Percentiles rank a stretch among this genome's conserved stretches.
Conservation (phyloP, 2,113 vertebrate genomes). For the Rynchops niger region DNA sequence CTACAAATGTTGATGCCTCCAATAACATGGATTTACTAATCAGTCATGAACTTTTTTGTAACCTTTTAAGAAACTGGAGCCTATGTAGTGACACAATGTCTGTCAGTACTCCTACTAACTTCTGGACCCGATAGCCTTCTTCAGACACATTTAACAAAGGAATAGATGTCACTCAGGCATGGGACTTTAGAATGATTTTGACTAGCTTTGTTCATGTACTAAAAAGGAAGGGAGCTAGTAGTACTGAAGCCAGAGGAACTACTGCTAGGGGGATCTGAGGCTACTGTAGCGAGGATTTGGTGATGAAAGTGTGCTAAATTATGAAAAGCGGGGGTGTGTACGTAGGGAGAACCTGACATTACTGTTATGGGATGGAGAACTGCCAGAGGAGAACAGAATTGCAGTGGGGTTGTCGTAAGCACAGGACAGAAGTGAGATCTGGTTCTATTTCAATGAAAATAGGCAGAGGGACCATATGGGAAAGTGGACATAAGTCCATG, state of each 20-base stretch:
- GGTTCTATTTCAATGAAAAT: neutral
- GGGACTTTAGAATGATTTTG: neutral
- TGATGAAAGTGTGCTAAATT: neutral
- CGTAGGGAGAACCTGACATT: neutral
- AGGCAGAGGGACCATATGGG: neutral
- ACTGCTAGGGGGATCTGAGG: neutral
- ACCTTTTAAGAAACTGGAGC: neutral
- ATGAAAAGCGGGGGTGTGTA: neutral
- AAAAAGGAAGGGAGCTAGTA: neutral
- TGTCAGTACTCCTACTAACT: neutral
- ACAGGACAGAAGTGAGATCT: neutral
- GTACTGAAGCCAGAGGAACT: neutral
- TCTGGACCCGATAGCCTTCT: neutral
- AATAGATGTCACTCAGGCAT: neutral
- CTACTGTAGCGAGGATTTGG: neutral
- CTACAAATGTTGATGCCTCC: neutral
- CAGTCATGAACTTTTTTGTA: neutral
- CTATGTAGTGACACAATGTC: neutral
- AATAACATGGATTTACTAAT: neutral
- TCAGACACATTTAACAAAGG: neutral
- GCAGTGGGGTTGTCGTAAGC: neutral
- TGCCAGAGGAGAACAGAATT: neutral
- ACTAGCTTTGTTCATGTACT: neutral
- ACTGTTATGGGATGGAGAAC: neutral
- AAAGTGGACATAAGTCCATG: neutral